These are phyloP conservation scores for Tetramorium simillimum DNA, from an alignment of 1,140 invertebrate genomes.

Conservation along the genomic window DNA sequence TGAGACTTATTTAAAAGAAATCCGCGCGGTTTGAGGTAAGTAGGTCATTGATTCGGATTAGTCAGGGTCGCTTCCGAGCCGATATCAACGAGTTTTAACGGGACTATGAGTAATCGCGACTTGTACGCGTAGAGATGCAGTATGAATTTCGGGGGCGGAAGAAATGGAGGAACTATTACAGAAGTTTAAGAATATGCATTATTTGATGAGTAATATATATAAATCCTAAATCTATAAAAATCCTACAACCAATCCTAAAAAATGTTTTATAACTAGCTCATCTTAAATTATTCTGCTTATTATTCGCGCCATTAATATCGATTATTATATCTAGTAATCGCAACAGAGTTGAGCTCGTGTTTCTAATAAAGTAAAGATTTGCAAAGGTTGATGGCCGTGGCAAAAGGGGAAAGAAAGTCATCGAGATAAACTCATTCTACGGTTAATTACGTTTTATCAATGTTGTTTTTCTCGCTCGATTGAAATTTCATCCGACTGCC, in stretches of 20 bases:
- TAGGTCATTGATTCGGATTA: slow-evolving; percentile 77
- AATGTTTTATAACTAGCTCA: background rate
- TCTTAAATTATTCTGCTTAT: background rate
- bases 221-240: background rate
- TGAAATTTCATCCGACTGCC: slow-evolving; percentile 15
- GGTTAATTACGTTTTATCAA: slow-evolving; percentile 34
- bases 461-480: slow-evolving; percentile 25
- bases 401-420: slow-evolving; percentile 12
- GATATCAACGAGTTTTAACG: slow-evolving; percentile 79
- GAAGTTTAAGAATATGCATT: background rate
- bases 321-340: background rate
- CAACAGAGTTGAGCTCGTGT: background rate
- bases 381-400: slow-evolving; percentile 11
- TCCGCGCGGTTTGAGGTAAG: slow-evolving; percentile 66
- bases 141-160: slow-evolving; percentile 4
- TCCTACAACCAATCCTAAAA: background rate
- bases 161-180: background rate
- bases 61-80: slow-evolving; percentile 52
- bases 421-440: slow-evolving; percentile 16
- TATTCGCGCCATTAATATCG: background rate
- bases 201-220: background rate
- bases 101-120: slow-evolving; percentile 83
- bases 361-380: background rate
- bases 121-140: slow-evolving; percentile 63
- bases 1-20: slow-evolving; percentile 61